Percentiles rank a stretch among this genome's conserved stretches.
phyloP scores from a whole-genome alignment of 2,888 invertebrate species.

The Prostheceraeus crozeri region DNA sequence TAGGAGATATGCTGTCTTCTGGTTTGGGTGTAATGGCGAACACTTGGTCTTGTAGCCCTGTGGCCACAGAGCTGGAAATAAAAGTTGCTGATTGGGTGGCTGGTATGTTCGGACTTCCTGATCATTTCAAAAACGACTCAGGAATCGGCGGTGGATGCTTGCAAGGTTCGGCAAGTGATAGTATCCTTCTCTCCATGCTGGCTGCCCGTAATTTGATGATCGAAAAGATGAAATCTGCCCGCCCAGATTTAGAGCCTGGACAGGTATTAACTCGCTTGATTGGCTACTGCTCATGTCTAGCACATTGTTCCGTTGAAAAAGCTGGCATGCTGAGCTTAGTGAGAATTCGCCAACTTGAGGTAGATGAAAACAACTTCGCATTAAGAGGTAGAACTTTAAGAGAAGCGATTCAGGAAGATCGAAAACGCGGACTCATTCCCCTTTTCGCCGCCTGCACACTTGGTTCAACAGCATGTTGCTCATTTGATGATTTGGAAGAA shows the following conservation, averaged over 20 bases:
- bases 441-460: constrained; percentile 90
- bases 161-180: constrained; percentile 75
- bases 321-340: constrained; percentile 56
- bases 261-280: constrained; percentile 80
- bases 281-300: constrained; percentile 63
- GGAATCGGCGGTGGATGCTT: constrained; percentile 70
- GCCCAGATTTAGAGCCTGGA: too few species aligned
- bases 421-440: constrained; percentile 81
- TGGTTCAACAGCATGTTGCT: constrained; percentile 91
- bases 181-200: constrained; percentile 79
- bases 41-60: constrained; percentile 95
- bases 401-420: constrained; percentile 76
- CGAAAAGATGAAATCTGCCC: constrained; percentile 60
- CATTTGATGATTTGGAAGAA: constrained; percentile 78
- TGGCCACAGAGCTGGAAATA: constrained; percentile 90
- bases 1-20: constrained; percentile 92
- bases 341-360: constrained; percentile 55
- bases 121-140: constrained; percentile 70
- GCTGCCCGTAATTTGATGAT: constrained; percentile 83
- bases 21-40: constrained; percentile 95
- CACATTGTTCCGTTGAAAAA: constrained; percentile 58
- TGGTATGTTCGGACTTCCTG: constrained; percentile 78
- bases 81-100: constrained; percentile 94
- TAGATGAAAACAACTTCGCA: constrained; percentile 53
- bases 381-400: constrained; percentile 52